Evolutionary conservation across 2,797 vertebrate genomes (phyloP), one percentile per base, ranked within the genome.

Genomic region (Phaenicophaeus curvirostris): DNA sequence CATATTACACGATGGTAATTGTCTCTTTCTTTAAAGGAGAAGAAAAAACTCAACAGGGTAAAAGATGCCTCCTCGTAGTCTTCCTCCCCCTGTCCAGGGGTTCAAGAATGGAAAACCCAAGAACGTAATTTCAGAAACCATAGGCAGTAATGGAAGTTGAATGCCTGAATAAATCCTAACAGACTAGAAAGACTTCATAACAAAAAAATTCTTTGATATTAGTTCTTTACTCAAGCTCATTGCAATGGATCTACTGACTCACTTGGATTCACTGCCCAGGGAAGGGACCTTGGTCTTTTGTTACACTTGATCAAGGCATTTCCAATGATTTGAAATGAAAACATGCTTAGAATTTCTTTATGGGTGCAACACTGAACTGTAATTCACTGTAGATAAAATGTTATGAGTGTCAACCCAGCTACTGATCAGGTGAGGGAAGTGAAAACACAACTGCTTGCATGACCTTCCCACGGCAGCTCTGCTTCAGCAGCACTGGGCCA

Each of bases 151-250:
- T 74, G 76, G 15, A 50, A 68, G 48, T 31, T 57, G 65, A 88
- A 87, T 71, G 65, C 54, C 48, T 87, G 87, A 94, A 35, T 72
- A 87, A 89, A 58, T 77, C 53, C 30, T 79, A 90, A 91, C 54
- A 85, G 59, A 89, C 63, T 57, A 78, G 73, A 95, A 74, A 63
- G 55, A 65, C 74, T 11, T 42, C 54, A 66, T 75, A 89, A 69
- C 3, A 16, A 83, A 80, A 44, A 0, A 57, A 67, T 65, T 90
- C 31, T 83, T 77, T 54, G 75, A 24, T 44, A 84, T 57, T 55
- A 71, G 37, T 55, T 87, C 46, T 69, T 84, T 31, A 37, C 42
- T 39, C 13, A 59, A 58, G 15, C 19, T 77, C 8, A 30, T 9
- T 42, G 9, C 0, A 1, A 67, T 42, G 30, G 65, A 19, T 58